Percentiles rank a stretch among this genome's conserved stretches.
phyloP scores from a whole-genome alignment of 1,140 invertebrate genomes.

The Drosophila guanche region DNA sequence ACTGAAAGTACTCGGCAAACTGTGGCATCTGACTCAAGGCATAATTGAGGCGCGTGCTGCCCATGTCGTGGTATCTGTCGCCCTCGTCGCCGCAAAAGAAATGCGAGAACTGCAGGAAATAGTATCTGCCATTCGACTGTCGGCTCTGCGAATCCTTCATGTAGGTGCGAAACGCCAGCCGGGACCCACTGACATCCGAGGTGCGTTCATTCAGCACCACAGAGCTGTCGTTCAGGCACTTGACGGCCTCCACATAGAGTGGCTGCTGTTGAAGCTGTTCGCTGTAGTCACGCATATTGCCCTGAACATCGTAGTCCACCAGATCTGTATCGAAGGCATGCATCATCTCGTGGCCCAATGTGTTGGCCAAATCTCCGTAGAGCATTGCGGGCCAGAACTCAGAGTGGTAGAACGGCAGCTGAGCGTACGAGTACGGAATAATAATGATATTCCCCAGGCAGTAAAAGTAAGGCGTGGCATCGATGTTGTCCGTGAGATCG shows the following conservation, averaged over 20 bases:
- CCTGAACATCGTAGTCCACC: slow-evolving; percentile 61
- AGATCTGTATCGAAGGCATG: slow-evolving; percentile 69
- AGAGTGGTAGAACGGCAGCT: slow-evolving; percentile 62
- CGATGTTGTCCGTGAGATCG: slow-evolving; percentile 60
- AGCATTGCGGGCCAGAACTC: slow-evolving; percentile 64
- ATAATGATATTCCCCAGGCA: slow-evolving; percentile 70
- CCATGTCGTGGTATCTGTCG: slow-evolving; percentile 91
- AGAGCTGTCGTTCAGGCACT: slow-evolving; percentile 50
- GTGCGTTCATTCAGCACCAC: slow-evolving; percentile 56
- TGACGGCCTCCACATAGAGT: slow-evolving; percentile 29
- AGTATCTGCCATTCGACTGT: slow-evolving; percentile 45
- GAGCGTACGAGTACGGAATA: slow-evolving; percentile 71
- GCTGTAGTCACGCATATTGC: slow-evolving; percentile 53
- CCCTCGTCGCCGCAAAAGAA: slow-evolving; percentile 75
- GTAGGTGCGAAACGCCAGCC: slow-evolving; percentile 61
- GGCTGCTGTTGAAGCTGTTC: slow-evolving; percentile 45
- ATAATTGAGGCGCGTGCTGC: slow-evolving; percentile 90
- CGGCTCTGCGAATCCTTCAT: slow-evolving; percentile 22
- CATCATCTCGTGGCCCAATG: slow-evolving; percentile 71
- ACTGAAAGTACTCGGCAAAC: slow-evolving; percentile 89
- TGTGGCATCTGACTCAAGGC: slow-evolving; percentile 92
- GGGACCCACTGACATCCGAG: slow-evolving; percentile 72
- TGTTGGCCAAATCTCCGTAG: slow-evolving; percentile 72
- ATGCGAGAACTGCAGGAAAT: slow-evolving; percentile 75
- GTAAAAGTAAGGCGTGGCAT: slow-evolving; percentile 74